These are phyloP conservation scores for Python bivittatus DNA, from an alignment of 2,113 vertebrate species.

Conservation along the genomic window DNA sequence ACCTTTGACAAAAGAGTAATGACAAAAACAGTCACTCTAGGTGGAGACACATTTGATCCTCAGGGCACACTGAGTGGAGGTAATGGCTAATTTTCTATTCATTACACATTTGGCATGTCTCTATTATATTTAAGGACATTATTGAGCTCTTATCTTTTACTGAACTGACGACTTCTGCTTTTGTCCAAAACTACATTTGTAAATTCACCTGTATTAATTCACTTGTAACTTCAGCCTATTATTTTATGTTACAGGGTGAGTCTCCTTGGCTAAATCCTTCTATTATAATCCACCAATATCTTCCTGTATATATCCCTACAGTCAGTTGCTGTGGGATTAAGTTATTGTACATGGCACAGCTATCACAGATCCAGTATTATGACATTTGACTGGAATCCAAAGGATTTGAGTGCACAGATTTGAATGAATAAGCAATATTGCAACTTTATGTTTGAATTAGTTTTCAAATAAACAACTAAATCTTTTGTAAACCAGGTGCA, in stretches of 20 bases:
- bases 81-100: slow-evolving; percentile 47
- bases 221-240: neutral
- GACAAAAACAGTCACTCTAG: slow-evolving; percentile 89
- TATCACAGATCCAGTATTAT: neutral
- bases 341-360: neutral
- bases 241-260: neutral
- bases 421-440: neutral
- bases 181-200: neutral
- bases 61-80: slow-evolving; percentile 95
- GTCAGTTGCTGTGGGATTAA: neutral
- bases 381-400: neutral
- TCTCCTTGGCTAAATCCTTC: neutral
- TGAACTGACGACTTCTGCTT: neutral
- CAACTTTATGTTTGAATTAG: neutral
- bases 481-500: slow-evolving; percentile 72
- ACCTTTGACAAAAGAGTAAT: slow-evolving; percentile 90
- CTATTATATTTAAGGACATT: neutral
- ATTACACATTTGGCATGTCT: neutral
- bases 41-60: slow-evolving; percentile 92
- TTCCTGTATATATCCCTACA: neutral
- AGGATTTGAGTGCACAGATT: neutral
- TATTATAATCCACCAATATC: neutral
- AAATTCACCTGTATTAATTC: neutral
- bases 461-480: neutral
- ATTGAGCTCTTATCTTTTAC: neutral